These are phyloP conservation scores for Scylla paramamosain DNA, from an alignment of 1,140 invertebrate genomes.

Conservation along the genomic window DNA sequence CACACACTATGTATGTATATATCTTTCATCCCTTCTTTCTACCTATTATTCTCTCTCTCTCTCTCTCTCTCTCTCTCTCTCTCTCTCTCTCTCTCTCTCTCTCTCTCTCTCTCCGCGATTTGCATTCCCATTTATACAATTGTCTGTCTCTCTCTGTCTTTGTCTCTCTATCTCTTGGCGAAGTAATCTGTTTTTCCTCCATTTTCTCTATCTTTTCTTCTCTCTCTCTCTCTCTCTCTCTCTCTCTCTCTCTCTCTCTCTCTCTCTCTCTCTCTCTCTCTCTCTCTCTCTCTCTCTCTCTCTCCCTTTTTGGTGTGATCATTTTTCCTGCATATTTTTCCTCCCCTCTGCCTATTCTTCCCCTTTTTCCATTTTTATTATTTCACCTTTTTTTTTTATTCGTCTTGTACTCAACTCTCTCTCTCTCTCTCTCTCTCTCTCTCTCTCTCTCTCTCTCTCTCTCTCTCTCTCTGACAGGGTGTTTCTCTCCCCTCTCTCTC, in stretches of 20 bases:
- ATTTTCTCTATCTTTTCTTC: neutral
- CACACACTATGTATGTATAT: conserved; percentile 22
- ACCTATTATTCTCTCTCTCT: neutral
- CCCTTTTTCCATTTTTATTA: too few relatives aligned
- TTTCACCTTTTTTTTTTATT: too few relatives aligned
- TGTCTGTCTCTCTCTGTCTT: neutral
- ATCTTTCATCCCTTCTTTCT: neutral
- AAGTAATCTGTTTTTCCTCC: neutral
- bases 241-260: neutral
- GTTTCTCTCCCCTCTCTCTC: neutral
- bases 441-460: neutral
- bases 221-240: neutral
- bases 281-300: neutral
- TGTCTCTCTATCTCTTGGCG: neutral
- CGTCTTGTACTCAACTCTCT: neutral
- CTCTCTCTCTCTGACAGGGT: neutral
- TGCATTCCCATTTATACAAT: conserved; percentile 23
- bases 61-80: conserved; percentile 18
- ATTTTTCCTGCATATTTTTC: neutral
- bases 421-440: conserved; percentile 9
- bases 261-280: neutral
- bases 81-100: conserved; percentile 9
- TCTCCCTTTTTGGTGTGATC: neutral
- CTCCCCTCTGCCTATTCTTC: neutral
- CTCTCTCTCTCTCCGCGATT: neutral